These are phyloP conservation scores for Spea hammondii DNA, from an alignment of 2,797 vertebrate species.

Conservation along the genomic window DNA sequence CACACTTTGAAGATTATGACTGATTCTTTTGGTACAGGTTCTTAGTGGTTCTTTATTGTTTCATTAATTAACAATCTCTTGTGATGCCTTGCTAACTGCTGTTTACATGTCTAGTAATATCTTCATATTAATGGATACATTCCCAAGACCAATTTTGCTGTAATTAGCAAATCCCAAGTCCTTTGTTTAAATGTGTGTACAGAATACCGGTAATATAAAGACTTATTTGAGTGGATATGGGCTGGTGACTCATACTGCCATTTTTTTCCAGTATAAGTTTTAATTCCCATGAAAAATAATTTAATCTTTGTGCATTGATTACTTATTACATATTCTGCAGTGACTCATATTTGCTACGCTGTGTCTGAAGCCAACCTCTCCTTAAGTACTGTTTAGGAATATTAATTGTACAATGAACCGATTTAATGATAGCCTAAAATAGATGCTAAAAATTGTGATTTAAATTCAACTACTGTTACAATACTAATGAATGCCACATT, in stretches of 20 bases:
- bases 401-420: neutral
- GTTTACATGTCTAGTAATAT: conserved; percentile 12
- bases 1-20: too few species aligned
- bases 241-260: conserved; percentile 29
- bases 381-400: neutral
- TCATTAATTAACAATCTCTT: neutral
- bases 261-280: conserved; percentile 8
- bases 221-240: neutral
- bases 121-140: neutral
- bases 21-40: neutral
- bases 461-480: too few species aligned
- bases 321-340: conserved; percentile 17
- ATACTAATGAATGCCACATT: too few species aligned
- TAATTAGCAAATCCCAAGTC: neutral
- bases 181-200: conserved; percentile 5
- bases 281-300: conserved; percentile 41
- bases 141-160: neutral
- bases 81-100: conserved; percentile 8
- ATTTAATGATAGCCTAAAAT: too few species aligned
- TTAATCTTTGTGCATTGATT: conserved; percentile 21
- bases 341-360: conserved; percentile 36
- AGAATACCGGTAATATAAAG: neutral
- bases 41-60: neutral
- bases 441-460: too few species aligned
- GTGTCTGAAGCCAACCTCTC: neutral